Evolutionary conservation across 1,140 invertebrate species (phyloP), one percentile per base, ranked within the genome.

Genomic region (Dreissena rostriformis): DNA sequence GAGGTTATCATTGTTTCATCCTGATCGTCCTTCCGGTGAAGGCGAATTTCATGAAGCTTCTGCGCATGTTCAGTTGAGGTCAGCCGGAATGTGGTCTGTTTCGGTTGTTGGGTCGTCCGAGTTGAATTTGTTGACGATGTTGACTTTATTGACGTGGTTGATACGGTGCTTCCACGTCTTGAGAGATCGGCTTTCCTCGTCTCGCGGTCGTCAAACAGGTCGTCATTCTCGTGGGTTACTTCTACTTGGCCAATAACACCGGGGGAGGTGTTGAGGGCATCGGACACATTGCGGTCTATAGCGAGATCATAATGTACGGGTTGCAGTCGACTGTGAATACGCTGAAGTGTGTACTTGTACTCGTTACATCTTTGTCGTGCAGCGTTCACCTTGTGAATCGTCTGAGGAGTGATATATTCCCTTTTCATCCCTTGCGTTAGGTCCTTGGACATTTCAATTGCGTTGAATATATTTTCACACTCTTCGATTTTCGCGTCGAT

Each of bases 391-490:
- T 82, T 82, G 22, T 55, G 26, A 22, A 82, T 82, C 19, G 80
- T 82, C 51, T 82, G 80, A 28, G 71, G 70, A 12, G 80, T 82
- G 8, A 82, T 82, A 26, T 73, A 73, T 65, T 82, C 80, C 1
- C 71, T 67, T 52, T 82, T 82, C 51, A 82, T 68, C 4, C 28
- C 17, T 22, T 82, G 80, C n/a, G 80, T 51, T 12, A 82, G 49
- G 51, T 82, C 80, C 75, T 82, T 82, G 10, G 80, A 82, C 80
- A 82, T 77, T 72, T 84, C 82, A 72, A 84, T 61, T 12, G 74
- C 74, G 49, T 65, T 84, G 24, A 77, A 84, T 12, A 77, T 52
- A 14, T 29, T 61, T 28, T 84, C 82, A 61, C 82, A 84, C 51
- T 84, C 82, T 53, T 77, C 82, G 19, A 84, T 84, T 65, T 67